Percentiles rank a stretch among this genome's conserved stretches.
Conservation (phyloP, 2,797 vertebrate species). For the Silurus lanzhouensis region DNA sequence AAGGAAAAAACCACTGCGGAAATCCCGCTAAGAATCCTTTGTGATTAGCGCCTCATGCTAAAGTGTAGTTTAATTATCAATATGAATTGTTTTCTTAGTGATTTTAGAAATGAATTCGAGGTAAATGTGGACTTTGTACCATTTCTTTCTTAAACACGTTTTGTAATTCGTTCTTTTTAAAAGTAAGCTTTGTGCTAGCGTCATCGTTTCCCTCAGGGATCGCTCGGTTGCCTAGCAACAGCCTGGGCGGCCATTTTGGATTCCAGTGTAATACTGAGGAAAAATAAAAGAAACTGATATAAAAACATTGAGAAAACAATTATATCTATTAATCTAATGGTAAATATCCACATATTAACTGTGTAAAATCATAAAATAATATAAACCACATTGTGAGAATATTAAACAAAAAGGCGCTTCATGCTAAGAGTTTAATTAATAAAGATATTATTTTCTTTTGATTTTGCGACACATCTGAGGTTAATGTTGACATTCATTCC, state of each 20-base stretch:
- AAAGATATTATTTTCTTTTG: not conserved
- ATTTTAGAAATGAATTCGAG: not conserved
- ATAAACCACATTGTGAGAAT: too few species aligned
- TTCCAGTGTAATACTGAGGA: not conserved
- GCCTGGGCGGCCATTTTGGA: not conserved
- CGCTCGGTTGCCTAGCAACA: conserved; percentile 10
- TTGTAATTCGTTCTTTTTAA: not conserved
- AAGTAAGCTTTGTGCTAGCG: not conserved
- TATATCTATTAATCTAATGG: too few species aligned
- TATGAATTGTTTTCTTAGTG: not conserved
- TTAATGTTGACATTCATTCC: not conserved
- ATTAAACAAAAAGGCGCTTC: too few species aligned
- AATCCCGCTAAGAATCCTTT: not conserved
- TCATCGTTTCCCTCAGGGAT: not conserved
- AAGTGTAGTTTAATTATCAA: not conserved
- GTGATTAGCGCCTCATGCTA: not conserved
- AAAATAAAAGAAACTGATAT: too few species aligned
- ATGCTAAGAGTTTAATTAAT: not conserved
- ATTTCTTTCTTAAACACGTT: not conserved
- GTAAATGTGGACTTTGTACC: not conserved
- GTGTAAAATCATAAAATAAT: too few species aligned
- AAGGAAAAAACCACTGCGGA: too few species aligned
- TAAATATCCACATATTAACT: too few species aligned
- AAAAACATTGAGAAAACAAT: too few species aligned
- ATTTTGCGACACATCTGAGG: not conserved